Conservation (phyloP, 2,113 vertebrate species). For the Heterocephalus glaber region DNA sequence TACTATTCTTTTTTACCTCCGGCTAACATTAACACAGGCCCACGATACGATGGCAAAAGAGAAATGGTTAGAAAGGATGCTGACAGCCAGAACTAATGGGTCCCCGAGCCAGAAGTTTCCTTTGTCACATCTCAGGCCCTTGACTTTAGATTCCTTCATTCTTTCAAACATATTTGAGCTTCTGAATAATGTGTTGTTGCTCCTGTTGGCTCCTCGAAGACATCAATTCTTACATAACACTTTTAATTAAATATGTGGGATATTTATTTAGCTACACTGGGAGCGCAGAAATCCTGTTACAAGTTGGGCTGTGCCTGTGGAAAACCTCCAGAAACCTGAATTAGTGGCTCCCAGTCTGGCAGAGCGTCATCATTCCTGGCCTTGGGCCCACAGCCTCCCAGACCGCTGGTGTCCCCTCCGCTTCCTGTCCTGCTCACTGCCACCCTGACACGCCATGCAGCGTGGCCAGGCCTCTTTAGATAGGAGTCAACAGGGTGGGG, state of each 20-base stretch:
- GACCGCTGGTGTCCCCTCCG: constrained; percentile 23
- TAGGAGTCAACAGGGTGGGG: neutral
- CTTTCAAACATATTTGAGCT: constrained; percentile 50
- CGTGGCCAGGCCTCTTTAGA: constrained; percentile 13
- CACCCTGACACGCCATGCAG: neutral
- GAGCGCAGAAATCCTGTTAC: constrained; percentile 67
- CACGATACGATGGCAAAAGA: neutral
- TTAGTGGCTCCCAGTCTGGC: constrained; percentile 69
- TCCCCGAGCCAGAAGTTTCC: neutral
- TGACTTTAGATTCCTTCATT: neutral
- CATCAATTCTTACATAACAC: constrained; percentile 43
- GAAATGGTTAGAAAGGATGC: neutral
- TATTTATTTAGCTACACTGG: constrained; percentile 32
- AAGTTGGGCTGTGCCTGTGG: neutral
- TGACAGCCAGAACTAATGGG: neutral
- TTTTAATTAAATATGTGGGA: constrained; percentile 10
- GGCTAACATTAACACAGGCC: neutral
- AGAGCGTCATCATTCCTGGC: constrained; percentile 80
- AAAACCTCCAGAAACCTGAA: constrained; percentile 70
- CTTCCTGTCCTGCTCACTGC: neutral
- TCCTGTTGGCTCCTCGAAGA: constrained; percentile 13
- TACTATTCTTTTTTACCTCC: neutral
- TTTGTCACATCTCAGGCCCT: neutral
- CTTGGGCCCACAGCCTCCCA: neutral
- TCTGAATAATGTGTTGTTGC: neutral